Evolutionary conservation across 2,888 invertebrate genomes (phyloP).

Genomic region (Cheilosia scutellata): DNA sequence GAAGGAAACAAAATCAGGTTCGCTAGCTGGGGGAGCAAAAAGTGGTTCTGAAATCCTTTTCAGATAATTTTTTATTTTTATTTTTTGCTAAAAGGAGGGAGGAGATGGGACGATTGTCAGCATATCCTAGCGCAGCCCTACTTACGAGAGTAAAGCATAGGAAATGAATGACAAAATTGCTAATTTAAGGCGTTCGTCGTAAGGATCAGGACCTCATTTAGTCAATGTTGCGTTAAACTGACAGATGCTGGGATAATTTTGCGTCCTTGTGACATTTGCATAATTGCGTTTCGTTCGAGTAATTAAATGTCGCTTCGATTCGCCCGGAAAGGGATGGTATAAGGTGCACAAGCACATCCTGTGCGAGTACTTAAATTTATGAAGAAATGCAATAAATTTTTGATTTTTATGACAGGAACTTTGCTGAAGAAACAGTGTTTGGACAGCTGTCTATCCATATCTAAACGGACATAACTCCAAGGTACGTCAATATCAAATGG

Average conservation of each 20-base stretch:
- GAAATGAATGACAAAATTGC: conserved; percentile 45
- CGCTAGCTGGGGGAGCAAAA: conserved; percentile 10
- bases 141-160: neutral
- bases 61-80: neutral
- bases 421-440: conserved; percentile 36
- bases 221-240: conserved; percentile 52
- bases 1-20: conserved; percentile 53
- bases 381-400: conserved; percentile 60
- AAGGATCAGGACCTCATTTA: conserved; percentile 34
- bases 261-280: conserved; percentile 41
- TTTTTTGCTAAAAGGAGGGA: conserved; percentile 29
- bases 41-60: conserved; percentile 50
- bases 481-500: conserved; percentile 21
- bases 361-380: conserved; percentile 19
- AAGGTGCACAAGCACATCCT: conserved; percentile 48
- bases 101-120: conserved; percentile 4
- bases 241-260: conserved; percentile 33
- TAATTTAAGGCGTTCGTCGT: conserved; percentile 39
- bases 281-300: conserved; percentile 39
- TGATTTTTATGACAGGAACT: conserved; percentile 70
- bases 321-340: neutral
- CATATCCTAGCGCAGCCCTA: neutral
- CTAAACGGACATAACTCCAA: conserved; percentile 1
- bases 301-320: conserved; percentile 65
- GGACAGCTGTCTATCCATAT: conserved; percentile 60